Conservation (phyloP, 2,113 vertebrate species). For the Ciconia maguari region DNA sequence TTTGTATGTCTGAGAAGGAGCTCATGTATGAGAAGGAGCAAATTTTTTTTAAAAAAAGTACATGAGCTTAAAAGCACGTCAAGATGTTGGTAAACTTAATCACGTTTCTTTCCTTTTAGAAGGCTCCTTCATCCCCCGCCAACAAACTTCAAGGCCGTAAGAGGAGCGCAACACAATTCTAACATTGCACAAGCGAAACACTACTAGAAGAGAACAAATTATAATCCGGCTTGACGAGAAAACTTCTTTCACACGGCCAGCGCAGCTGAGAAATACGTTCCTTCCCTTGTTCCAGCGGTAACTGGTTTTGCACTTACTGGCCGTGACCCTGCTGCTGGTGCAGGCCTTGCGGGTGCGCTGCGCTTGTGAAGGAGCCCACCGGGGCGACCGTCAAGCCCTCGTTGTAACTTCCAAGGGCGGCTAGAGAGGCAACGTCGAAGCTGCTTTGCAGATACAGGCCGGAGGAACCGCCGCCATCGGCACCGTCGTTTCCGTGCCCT, state of each 20-base stretch:
- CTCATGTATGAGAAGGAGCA: neutral
- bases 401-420: neutral
- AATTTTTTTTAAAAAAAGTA: neutral
- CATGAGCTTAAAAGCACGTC: rapidly evolving
- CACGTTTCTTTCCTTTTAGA: too few relatives aligned
- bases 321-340: neutral
- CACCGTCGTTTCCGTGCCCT: neutral
- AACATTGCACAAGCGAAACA: rapidly evolving
- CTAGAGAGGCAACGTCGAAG: neutral
- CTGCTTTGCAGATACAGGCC: neutral
- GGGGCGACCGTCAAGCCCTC: neutral
- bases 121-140: neutral
- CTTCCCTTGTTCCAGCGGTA: rapidly evolving
- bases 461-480: neutral
- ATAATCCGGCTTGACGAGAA: neutral
- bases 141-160: neutral
- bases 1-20: neutral
- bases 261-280: rapidly evolving
- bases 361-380: neutral
- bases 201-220: rapidly evolving
- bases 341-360: neutral
- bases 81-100: too few relatives aligned
- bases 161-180: rapidly evolving
- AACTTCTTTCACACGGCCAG: rapidly evolving
- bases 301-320: neutral